Evolutionary conservation across 2,797 vertebrate species (phyloP), one percentile per base, ranked within the genome.

Genomic region (Momotus momota): DNA sequence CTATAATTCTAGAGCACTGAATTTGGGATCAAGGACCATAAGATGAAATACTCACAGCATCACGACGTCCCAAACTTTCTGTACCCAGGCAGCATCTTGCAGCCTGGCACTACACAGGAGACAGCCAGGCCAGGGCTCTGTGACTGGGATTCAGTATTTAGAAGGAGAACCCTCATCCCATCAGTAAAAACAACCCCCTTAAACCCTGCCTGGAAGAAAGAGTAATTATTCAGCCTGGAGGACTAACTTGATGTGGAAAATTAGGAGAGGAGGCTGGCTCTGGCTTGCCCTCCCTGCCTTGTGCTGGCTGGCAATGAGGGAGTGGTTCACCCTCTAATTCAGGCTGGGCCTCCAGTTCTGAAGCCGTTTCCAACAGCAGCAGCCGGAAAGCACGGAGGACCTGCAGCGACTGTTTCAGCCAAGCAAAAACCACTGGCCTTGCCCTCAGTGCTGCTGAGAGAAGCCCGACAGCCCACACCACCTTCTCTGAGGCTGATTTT

Each of bases 51-150:
- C 43, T 67, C 21, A 20, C n/a, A 78, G 49, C 31, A 60, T 33
- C 43, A 8, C 1, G 0, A 45, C 0, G 0, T 31, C 66, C 61
- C 55, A 74, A 38, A 12, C 67, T n/a, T 48, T 23, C 23, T 49
- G 40, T 31, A 40, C 54, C 27, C 71, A 11, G 21, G 51, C 46
- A 83, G 67, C 19, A 40, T 33, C 72, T 52, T 46, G 41, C 54
- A 41, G 66, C 21, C 13, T 23, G 26, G 23, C 29, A 41, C n/a
- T 29, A 49, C 35, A 12, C 33, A 51, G 54, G 12, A 73, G 49
- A 49, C 0, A 0, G 46, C 38, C 70, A 45, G 19, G 46, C 11
- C 4, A 3, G 54, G 38, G 52, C 52, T 49, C 66, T 55, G 66
- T 35, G 14, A 45, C 38, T 8, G 1, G 19, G 55, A 64, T 73